These are phyloP conservation scores for Drosophila aldrichi DNA, from an alignment of 2,888 invertebrate genomes.

Conservation along the genomic window DNA sequence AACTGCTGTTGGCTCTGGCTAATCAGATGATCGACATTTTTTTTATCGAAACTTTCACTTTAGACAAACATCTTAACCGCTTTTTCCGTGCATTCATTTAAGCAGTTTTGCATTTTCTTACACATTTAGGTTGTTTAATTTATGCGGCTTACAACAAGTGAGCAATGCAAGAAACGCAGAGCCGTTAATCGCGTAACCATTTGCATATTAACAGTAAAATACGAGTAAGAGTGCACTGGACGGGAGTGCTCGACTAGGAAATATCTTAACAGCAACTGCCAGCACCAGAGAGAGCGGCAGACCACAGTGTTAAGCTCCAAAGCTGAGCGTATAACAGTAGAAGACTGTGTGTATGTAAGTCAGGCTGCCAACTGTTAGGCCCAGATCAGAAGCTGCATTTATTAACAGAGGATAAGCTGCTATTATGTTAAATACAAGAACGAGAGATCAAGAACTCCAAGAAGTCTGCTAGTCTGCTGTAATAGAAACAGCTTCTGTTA, in stretches of 20 bases:
- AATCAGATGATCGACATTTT: constrained; percentile 25
- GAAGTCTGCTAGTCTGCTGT: background rate
- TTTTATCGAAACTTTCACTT: constrained; percentile 39
- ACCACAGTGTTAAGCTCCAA: too few species aligned
- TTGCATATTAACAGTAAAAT: constrained; percentile 11
- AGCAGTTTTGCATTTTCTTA: constrained; percentile 7
- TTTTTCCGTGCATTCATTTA: constrained; percentile 23
- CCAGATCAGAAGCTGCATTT: background rate
- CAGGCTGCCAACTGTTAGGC: background rate
- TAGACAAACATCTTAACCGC: constrained; percentile 20
- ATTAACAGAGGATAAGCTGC: background rate
- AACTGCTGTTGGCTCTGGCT: constrained; percentile 24
- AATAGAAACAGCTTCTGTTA: background rate
- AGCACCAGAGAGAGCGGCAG: too few species aligned
- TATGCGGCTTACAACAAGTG: constrained; percentile 16
- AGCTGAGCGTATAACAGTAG: background rate
- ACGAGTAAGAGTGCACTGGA: too few species aligned
- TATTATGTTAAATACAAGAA: background rate
- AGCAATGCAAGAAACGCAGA: background rate
- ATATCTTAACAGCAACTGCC: background rate
- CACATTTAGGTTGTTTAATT: constrained; percentile 22
- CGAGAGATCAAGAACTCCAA: background rate
- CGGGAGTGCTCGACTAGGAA: background rate
- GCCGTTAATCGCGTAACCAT: background rate
- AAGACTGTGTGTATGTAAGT: background rate